phyloP scores from a whole-genome alignment of 2,888 invertebrate genomes.

The Eristalis arbustorum region DNA sequence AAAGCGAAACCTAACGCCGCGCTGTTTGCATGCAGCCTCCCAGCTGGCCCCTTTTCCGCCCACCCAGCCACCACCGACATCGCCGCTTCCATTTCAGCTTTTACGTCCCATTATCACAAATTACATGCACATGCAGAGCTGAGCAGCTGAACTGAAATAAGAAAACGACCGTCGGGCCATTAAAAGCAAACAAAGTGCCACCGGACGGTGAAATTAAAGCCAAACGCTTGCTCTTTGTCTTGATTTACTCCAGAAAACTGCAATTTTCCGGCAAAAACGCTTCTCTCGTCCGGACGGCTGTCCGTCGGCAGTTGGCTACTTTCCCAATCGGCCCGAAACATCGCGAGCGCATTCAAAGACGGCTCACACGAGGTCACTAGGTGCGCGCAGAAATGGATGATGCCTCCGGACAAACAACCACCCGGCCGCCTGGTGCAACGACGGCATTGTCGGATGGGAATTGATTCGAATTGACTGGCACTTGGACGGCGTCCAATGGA shows the following conservation, averaged over 20 bases:
- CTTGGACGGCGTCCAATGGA: neutral
- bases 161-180: neutral
- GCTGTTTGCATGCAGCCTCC: neutral
- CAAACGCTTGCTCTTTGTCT: neutral
- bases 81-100: neutral
- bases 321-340: constrained; percentile 13
- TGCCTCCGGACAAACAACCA: neutral
- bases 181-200: constrained; percentile 20
- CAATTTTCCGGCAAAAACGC: constrained; percentile 48
- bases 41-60: neutral
- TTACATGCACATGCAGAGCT: neutral
- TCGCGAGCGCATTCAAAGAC: neutral
- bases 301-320: neutral
- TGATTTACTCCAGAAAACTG: constrained; percentile 55
- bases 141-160: neutral
- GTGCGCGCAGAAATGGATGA: neutral
- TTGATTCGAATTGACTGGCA: neutral
- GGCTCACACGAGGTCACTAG: neutral
- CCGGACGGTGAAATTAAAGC: constrained; percentile 31
- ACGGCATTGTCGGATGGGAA: neutral
- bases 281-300: neutral
- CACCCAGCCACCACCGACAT: no score
- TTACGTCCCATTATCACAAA: constrained; percentile 16
- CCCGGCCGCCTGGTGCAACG: neutral
- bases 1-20: neutral